Evolutionary conservation across 2,113 vertebrate species (phyloP).

Genomic region (Actenoides lindsayi): DNA sequence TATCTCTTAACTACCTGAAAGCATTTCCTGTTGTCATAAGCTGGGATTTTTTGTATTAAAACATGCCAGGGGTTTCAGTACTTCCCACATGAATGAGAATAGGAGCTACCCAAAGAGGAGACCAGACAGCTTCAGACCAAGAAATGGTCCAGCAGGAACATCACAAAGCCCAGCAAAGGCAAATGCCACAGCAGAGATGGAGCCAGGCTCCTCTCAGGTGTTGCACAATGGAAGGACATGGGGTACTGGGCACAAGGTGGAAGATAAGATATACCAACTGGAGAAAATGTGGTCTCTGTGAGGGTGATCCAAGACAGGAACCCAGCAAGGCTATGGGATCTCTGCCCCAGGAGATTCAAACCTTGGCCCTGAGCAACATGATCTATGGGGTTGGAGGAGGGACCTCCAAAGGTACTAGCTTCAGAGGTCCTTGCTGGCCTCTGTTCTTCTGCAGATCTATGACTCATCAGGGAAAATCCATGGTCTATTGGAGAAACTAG

Average conservation of each 20-base stretch:
- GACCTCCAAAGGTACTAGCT: background rate
- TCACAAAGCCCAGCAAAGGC: background rate
- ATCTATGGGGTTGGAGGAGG: background rate
- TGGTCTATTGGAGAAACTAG: background rate
- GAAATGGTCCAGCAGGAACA: background rate
- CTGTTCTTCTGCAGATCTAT: background rate
- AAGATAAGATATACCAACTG: background rate
- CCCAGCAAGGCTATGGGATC: background rate
- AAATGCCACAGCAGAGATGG: background rate
- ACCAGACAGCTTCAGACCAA: background rate
- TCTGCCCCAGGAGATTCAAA: background rate
- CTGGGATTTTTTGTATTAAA: background rate
- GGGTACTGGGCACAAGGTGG: background rate
- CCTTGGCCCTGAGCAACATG: background rate
- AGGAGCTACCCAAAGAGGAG: background rate
- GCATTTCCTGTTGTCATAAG: background rate
- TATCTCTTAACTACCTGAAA: background rate
- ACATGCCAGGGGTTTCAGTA: background rate
- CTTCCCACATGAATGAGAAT: rapidly evolving
- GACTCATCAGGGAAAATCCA: background rate
- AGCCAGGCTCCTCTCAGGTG: background rate
- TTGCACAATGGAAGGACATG: background rate
- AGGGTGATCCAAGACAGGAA: background rate
- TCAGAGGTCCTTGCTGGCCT: background rate
- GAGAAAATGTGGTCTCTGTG: background rate